Conservation (phyloP, 2,888 invertebrate species). For the Morpho deidamia region DNA sequence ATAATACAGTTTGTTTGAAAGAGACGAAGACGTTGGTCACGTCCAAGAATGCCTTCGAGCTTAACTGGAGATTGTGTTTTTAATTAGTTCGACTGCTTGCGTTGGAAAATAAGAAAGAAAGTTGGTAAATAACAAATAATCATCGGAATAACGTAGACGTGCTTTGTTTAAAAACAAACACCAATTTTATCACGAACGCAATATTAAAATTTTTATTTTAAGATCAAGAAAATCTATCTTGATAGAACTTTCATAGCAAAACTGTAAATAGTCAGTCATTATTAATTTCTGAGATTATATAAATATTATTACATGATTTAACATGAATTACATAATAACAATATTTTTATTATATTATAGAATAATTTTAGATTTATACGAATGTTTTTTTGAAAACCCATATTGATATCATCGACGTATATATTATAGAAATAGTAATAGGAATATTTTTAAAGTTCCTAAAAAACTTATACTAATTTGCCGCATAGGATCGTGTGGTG, state of each 20-base stretch:
- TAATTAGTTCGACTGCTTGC: slow-evolving; percentile 19
- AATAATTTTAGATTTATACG: no score
- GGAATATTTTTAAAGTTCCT: no score
- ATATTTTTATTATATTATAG: no score
- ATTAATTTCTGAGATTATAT: no score
- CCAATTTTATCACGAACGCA: neutral
- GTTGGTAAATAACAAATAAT: slow-evolving; percentile 14
- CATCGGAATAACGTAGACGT: slow-evolving; percentile 14
- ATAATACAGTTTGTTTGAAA: neutral
- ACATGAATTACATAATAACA: no score
- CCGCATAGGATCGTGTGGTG: no score
- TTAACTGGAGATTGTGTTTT: slow-evolving; percentile 8
- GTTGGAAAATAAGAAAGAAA: slow-evolving; percentile 14
- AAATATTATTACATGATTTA: no score
- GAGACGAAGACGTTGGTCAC: slow-evolving; percentile 7
- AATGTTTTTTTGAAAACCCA: no score
- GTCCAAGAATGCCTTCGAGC: slow-evolving; percentile 5
- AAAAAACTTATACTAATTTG: no score
- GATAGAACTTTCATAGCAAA: neutral
- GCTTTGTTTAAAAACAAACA: slow-evolving; percentile 4
- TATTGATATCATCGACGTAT: no score
- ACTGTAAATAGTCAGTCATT: no score
- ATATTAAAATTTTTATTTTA: neutral
- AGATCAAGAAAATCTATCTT: neutral
- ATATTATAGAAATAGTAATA: no score